These are phyloP conservation scores for Hymenopus coronatus DNA, from an alignment of 2,888 invertebrate genomes.

Conservation along the genomic window DNA sequence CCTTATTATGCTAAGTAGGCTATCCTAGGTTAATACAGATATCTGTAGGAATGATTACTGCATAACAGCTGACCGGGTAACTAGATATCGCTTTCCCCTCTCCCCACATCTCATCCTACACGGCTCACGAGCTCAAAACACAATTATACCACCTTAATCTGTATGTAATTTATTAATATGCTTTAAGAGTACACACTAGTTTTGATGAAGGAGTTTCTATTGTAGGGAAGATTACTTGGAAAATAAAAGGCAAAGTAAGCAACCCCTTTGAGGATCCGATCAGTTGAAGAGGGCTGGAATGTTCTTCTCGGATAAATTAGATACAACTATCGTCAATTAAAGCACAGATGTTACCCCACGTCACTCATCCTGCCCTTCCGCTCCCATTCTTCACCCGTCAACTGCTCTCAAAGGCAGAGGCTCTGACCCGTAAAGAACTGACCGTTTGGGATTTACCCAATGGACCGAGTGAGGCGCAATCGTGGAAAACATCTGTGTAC, in stretches of 20 bases:
- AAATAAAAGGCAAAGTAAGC: not conserved
- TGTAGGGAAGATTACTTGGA: not conserved
- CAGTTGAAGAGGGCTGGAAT: not conserved
- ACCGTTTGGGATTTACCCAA: conserved; percentile 10
- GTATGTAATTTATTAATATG: no score
- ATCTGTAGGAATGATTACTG: no score
- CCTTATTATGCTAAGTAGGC: no score
- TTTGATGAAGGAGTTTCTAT: not conserved
- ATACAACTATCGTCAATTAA: not conserved
- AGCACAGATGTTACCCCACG: not conserved
- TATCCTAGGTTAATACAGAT: no score
- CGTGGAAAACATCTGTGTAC: conserved; percentile 18
- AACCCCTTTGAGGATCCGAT: not conserved
- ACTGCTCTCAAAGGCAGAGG: not conserved
- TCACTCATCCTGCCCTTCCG: not conserved
- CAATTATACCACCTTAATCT: no score
- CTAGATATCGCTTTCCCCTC: no score
- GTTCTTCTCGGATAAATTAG: not conserved
- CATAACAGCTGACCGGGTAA: no score
- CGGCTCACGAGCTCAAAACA: no score
- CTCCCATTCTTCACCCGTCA: not conserved
- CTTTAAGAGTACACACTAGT: not conserved
- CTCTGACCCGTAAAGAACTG: conserved; percentile 1
- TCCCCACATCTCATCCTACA: no score
- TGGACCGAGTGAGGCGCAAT: conserved; percentile 5